A percentile compares a stretch with the other conserved stretches of the same genome.
These are phyloP conservation scores for Dicyrtoma fusca DNA, from an alignment of 2,888 invertebrate species.

Conservation along the genomic window DNA sequence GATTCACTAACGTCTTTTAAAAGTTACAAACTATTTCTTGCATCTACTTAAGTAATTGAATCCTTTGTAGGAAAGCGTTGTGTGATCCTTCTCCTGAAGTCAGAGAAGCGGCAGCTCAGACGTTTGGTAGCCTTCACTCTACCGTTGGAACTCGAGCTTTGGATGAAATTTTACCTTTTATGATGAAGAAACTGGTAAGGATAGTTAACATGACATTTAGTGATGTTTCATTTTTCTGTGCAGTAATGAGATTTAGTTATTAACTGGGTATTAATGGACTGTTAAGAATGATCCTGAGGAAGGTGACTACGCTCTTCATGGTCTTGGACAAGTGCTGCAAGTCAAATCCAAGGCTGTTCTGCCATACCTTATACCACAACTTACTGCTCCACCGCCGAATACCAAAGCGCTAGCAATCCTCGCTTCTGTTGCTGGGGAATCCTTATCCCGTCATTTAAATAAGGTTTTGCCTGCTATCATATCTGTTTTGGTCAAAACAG, in stretches of 20 bases:
- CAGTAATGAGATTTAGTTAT: background rate
- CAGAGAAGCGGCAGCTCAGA: constrained; percentile 90
- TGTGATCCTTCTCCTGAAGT: constrained; percentile 91
- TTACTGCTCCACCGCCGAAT: constrained; percentile 86
- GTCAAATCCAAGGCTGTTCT: constrained; percentile 94
- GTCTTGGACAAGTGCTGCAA: constrained; percentile 94
- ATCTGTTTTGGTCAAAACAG: constrained; percentile 50
- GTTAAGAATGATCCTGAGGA: constrained; percentile 72
- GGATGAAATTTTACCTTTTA: constrained; percentile 92
- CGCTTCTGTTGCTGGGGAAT: constrained; percentile 92
- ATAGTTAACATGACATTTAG: background rate
- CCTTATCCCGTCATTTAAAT: constrained; percentile 84
- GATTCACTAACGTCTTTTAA: background rate
- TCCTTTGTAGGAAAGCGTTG: constrained; percentile 72
- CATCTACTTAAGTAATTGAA: too few species aligned
- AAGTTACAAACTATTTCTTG: background rate
- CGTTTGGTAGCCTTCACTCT: constrained; percentile 93
- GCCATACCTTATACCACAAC: constrained; percentile 93
- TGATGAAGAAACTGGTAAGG: constrained; percentile 75
- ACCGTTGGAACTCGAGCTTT: constrained; percentile 91
- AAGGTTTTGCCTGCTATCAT: constrained; percentile 91
- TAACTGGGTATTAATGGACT: constrained; percentile 36
- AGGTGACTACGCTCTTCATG: constrained; percentile 91
- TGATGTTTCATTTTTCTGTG: background rate
- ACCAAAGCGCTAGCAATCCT: constrained; percentile 91